Conservation (phyloP, 2,888 invertebrate genomes). For the Patella depressa region DNA sequence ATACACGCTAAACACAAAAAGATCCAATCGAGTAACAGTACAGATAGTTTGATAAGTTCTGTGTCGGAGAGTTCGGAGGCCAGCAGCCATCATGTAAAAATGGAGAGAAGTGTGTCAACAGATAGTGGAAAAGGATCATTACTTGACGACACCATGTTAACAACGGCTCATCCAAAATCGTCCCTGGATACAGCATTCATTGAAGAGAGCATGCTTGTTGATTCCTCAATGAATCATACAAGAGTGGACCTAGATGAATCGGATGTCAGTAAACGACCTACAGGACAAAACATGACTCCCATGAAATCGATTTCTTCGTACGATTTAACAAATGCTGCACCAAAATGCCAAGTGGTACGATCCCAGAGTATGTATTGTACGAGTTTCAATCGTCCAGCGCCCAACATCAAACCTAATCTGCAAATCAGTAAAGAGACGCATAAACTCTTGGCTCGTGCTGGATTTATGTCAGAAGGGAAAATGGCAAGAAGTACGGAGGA, state of each 20-base stretch:
- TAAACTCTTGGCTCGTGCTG: slow-evolving; percentile 59
- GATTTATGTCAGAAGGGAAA: slow-evolving; percentile 46
- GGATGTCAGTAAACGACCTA: neutral
- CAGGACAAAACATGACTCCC: neutral
- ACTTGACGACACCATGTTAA: slow-evolving; percentile 41
- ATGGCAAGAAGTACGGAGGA: slow-evolving; percentile 24
- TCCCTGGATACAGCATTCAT: slow-evolving; percentile 23
- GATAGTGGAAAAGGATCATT: slow-evolving; percentile 60
- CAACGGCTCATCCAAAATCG: slow-evolving; percentile 7
- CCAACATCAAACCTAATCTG: slow-evolving; percentile 54
- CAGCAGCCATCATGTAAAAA: slow-evolving; percentile 36
- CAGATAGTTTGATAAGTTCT: slow-evolving; percentile 54
- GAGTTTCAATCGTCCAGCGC: slow-evolving; percentile 25
- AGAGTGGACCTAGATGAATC: neutral
- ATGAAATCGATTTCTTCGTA: neutral
- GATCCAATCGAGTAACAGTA: slow-evolving; percentile 46
- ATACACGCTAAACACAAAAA: neutral
- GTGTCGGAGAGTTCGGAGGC: slow-evolving; percentile 37
- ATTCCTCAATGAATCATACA: slow-evolving; percentile 8
- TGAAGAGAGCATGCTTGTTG: slow-evolving; percentile 17
- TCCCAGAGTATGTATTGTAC: slow-evolving; percentile 45
- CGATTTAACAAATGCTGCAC: neutral
- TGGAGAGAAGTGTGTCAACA: slow-evolving; percentile 48
- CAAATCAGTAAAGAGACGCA: slow-evolving; percentile 61
- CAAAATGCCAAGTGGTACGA: slow-evolving; percentile 33